These are phyloP conservation scores for Actinia equina DNA, from an alignment of 64 coral and sea anemone genomes.

Conservation along the genomic window DNA sequence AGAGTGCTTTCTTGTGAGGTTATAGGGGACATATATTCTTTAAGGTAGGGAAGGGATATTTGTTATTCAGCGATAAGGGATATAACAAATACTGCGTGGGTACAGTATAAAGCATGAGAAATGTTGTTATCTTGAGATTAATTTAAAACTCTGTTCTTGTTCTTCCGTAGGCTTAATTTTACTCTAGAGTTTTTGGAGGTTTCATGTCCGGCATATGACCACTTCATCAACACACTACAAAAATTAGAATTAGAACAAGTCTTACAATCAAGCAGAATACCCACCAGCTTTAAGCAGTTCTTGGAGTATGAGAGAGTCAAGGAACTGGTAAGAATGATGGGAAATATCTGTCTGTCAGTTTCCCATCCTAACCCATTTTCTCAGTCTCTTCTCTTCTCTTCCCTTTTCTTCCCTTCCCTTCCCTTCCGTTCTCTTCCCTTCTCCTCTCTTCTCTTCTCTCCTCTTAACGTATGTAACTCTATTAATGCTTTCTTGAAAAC, in stretches of 20 bases:
- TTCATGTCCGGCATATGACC: constrained; percentile 53
- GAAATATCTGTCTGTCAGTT: too few relatives aligned
- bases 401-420: neutral
- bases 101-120: too few relatives aligned
- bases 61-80: too few relatives aligned
- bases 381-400: neutral
- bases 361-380: too few relatives aligned
- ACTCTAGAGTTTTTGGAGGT: constrained; percentile 65
- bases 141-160: neutral
- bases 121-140: too few relatives aligned
- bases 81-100: too few relatives aligned
- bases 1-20: too few relatives aligned
- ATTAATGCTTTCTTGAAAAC: neutral
- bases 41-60: too few relatives aligned
- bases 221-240: constrained; percentile 3
- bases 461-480: neutral
- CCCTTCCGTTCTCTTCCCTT: too few relatives aligned
- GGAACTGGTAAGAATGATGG: constrained; percentile 60
- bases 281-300: constrained; percentile 55
- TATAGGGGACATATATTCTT: too few relatives aligned
- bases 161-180: constrained; percentile 59
- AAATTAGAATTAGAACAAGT: constrained; percentile 15
- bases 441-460: too few relatives aligned
- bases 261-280: constrained; percentile 34
- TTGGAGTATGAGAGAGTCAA: constrained; percentile 83